Evolutionary conservation across 2,113 vertebrate genomes (phyloP), one percentile per base, ranked within the genome.

Genomic region (Vulpes ferrilata): DNA sequence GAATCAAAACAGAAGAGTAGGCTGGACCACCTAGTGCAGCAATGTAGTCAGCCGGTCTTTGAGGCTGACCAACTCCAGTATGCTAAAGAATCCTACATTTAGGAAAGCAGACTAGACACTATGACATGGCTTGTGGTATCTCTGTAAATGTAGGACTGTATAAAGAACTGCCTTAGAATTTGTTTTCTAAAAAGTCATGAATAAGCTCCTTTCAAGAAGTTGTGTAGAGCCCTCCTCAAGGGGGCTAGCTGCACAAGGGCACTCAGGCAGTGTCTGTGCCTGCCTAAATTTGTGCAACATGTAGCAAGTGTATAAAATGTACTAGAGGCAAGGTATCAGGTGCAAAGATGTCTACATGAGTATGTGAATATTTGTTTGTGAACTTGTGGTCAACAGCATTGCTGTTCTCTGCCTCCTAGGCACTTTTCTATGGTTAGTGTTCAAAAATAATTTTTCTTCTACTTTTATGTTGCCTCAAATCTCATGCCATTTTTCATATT

Each of bases 81-180:
- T 23, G 99, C 99, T 22, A 99, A 99, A 98, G 99, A 99, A 98
- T 99, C 99, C 60, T 99, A 99, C 0, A 99, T 99, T 96, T 99
- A 99, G 99, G 92, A 85, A 79, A 30, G n/a, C 32, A 76, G 23
- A 35, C 30, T 60, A 3, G 57, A 30, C 0, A 59, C 80, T 82
- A 64, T 0, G 0, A 13, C 65, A 2, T 85, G 51, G 94, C 91
- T 43, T 67, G 32, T 78, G 95, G 88, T 76, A 43, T 87, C 91
- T 87, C 7, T 96, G 86, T 96, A 93, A 92, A 97, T 87, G 74
- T 0, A 51, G 0, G 73, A 85, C 81, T 81, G 51, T 89, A 16
- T 3, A 4, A 17, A 71, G 79, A 64, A 74, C 91, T 32, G 59
- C 96, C 69, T 62, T 92, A 88, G 48, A 93, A 65, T 94, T 94